Evolutionary conservation across 1,140 invertebrate species (phyloP), one percentile per base, ranked within the genome.

Genomic region (Zaprionus ghesquierei): DNA sequence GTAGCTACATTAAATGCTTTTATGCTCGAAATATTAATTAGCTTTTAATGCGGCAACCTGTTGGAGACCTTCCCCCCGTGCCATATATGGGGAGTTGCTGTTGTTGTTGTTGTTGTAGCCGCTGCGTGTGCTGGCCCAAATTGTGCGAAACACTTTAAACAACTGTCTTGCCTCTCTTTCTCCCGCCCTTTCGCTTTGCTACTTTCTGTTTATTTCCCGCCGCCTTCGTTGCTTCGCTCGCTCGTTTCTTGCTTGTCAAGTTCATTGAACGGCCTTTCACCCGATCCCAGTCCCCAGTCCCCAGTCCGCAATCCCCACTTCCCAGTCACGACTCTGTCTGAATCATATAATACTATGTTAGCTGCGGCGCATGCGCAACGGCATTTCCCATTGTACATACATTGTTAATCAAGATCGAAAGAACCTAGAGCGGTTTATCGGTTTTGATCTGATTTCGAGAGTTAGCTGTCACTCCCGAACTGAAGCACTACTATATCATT

Each of bases 21-120:
- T 51, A 65, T 76, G 82, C 72, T 82, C 69, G 69, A 87, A 87
- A 87, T 87, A 82, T 82, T 87, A 87, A 87, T 87, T 82, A 87
- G 82, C 64, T 60, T 41, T 64, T 59, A 75, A 64, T 62, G 49
- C 31, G 63, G 15, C 15, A 70, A 77, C 55, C 54, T 66, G 62
- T 70, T 66, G 54, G 15, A 44, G 15, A 38, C 35, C 25, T 9
- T 29, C 27, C 27, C 15, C 50, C 10, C 20, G 13, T 1, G 9
- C 59, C 59, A 33, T 33, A 69, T 35, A 58, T 50, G 53, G 71
- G 41, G 41, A 4, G n/a, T 0, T 20, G 15, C 2, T 18, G n/a
- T 18, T 44, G 15, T 35, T 2, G 12, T 41, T 18, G 38, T 10
- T 10, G 18, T 12, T 46, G 15, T 22, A 3, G 33, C 12, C 33